These are phyloP conservation scores for Cantharis nigra DNA, from an alignment of 2,888 invertebrate species.

Conservation along the genomic window DNA sequence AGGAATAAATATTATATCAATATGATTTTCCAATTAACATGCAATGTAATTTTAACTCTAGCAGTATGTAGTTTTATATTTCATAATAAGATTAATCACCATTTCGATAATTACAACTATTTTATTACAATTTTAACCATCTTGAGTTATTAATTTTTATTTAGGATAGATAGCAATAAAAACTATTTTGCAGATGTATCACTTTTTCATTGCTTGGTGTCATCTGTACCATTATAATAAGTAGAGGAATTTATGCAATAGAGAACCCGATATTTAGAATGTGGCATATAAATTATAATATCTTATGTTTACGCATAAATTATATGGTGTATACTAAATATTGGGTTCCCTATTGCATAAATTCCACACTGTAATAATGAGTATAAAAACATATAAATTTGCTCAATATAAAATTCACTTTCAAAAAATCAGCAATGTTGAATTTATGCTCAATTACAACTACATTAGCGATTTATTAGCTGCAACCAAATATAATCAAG, in stretches of 20 bases:
- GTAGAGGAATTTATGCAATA: no score
- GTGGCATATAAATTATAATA: no score
- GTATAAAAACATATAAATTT: not conserved
- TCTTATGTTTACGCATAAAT: no score
- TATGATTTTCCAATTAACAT: not conserved
- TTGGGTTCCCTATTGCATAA: no score
- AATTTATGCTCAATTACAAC: not conserved
- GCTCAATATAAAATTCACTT: not conserved
- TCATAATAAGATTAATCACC: constrained; percentile 1
- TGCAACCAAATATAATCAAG: not conserved
- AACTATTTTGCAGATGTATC: not conserved
- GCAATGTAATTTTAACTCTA: not conserved
- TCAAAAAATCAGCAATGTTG: not conserved
- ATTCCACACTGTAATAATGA: no score
- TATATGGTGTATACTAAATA: no score
- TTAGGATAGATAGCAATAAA: not conserved
- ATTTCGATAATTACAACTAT: not conserved
- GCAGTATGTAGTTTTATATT: not conserved
- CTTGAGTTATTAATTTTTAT: not conserved
- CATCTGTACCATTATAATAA: not conserved
- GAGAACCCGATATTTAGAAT: no score
- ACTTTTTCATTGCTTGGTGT: not conserved
- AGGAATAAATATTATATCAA: not conserved
- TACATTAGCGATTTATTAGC: not conserved
- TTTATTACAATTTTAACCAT: not conserved